Evolutionary conservation across 2,888 invertebrate genomes (phyloP).

Genomic region (Callyntrura sp.): DNA sequence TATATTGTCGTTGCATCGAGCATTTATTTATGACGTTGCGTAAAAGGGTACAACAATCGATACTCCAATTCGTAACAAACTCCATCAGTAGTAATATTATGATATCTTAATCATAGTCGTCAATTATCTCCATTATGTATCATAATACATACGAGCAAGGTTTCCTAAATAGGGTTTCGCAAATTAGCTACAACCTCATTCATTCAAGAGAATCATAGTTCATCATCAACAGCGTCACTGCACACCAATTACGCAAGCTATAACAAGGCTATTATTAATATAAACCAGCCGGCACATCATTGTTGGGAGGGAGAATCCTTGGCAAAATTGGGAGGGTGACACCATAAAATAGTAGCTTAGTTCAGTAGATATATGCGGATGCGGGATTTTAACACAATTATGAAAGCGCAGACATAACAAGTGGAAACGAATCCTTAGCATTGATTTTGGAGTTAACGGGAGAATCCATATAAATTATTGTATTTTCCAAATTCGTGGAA

Average conservation of each 20-base stretch:
- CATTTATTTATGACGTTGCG: conserved; percentile 36
- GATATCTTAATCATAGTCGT: conserved; percentile 38
- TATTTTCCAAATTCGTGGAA: conserved; percentile 82
- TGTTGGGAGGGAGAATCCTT: conserved; percentile 1
- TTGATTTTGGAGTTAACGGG: conserved; percentile 83
- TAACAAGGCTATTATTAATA: neutral
- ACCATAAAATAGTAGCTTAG: conserved; percentile 2
- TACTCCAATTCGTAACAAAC: neutral
- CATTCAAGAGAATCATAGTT: neutral
- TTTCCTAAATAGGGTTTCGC: neutral
- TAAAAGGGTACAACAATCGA: conserved; percentile 10
- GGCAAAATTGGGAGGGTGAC: conserved; percentile 40
- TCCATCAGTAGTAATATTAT: conserved; percentile 7
- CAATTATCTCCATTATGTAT: conserved; percentile 7
- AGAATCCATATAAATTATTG: conserved; percentile 83
- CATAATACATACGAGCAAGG: neutral
- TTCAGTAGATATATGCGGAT: conserved; percentile 29
- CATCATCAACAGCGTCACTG: neutral
- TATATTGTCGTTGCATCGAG: neutral
- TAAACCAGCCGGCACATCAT: conserved; percentile 14
- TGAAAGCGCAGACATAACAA: conserved; percentile 79
- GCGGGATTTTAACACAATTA: conserved; percentile 47
- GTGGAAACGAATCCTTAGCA: conserved; percentile 83
- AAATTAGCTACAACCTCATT: conserved; percentile 4
- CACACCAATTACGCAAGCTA: conserved; percentile 22